Conservation (phyloP, 2,113 vertebrate species). For the Choloepus hoffmanni region DNA sequence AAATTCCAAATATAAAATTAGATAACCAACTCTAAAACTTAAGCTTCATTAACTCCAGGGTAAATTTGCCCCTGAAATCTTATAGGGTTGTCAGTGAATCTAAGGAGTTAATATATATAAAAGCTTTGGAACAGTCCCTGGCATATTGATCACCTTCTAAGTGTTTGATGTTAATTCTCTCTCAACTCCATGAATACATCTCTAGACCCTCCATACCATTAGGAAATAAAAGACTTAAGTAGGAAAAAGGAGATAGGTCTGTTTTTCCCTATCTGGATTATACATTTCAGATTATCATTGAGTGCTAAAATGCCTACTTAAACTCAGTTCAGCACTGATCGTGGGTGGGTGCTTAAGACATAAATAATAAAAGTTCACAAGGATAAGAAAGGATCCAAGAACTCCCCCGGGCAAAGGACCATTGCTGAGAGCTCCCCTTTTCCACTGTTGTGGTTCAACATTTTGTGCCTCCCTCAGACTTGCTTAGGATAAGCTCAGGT, state of each 20-base stretch:
- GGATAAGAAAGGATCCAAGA: neutral
- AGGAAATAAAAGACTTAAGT: no score
- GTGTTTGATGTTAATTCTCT: neutral
- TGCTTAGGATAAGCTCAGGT: neutral
- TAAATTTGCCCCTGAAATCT: slow-evolving; percentile 40
- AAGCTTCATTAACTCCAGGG: neutral
- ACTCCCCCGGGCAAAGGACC: neutral
- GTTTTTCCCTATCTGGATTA: neutral
- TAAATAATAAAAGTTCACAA: neutral
- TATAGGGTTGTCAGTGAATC: neutral
- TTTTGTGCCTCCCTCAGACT: neutral
- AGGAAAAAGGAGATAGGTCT: neutral
- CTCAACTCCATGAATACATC: neutral
- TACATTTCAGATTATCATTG: neutral
- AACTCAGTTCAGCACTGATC: neutral
- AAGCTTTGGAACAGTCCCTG: neutral
- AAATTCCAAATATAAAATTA: neutral
- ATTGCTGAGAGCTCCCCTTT: neutral
- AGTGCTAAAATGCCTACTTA: neutral
- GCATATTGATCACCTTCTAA: no score
- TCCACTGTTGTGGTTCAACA: neutral
- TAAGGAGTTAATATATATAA: neutral
- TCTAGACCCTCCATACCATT: neutral
- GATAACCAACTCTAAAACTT: neutral
- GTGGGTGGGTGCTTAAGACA: neutral